These are phyloP conservation scores for Hesperia comma DNA, from an alignment of 2,888 invertebrate species.

Conservation along the genomic window DNA sequence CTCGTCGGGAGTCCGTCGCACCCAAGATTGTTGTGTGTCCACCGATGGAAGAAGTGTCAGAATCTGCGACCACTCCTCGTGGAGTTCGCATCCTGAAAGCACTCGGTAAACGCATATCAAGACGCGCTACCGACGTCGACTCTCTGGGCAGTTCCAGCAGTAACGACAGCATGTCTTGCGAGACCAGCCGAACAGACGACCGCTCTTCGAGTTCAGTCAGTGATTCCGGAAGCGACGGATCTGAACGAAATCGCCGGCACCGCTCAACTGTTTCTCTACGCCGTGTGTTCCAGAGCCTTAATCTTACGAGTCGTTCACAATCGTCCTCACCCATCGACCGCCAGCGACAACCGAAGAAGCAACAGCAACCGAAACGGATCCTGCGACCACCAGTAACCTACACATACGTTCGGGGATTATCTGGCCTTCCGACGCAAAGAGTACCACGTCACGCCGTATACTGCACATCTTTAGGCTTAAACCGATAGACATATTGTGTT, in stretches of 20 bases:
- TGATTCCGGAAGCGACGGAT: slow-evolving; percentile 86
- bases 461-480: slow-evolving; percentile 64
- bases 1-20: slow-evolving; percentile 64
- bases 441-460: slow-evolving; percentile 85
- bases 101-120: slow-evolving; percentile 85
- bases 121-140: slow-evolving; percentile 74
- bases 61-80: slow-evolving; percentile 81
- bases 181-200: slow-evolving; percentile 66
- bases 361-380: slow-evolving; percentile 88
- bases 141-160: slow-evolving; percentile 76
- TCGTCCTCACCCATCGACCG: slow-evolving; percentile 84
- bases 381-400: slow-evolving; percentile 90
- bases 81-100: slow-evolving; percentile 87
- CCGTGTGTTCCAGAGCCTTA: slow-evolving; percentile 89
- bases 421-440: slow-evolving; percentile 92
- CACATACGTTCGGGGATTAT: slow-evolving; percentile 91
- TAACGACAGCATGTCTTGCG: slow-evolving; percentile 73
- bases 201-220: slow-evolving; percentile 84
- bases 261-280: slow-evolving; percentile 87
- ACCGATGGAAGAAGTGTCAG: slow-evolving; percentile 80
- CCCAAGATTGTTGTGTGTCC: slow-evolving; percentile 80
- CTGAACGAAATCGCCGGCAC: slow-evolving; percentile 75
- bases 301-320: slow-evolving; percentile 85
- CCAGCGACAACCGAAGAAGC: slow-evolving; percentile 80
- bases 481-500: slow-evolving; percentile 64